Evolutionary conservation across 1,140 invertebrate species (phyloP), one percentile per base, ranked within the genome.

Genomic region (Orchesella cincta): DNA sequence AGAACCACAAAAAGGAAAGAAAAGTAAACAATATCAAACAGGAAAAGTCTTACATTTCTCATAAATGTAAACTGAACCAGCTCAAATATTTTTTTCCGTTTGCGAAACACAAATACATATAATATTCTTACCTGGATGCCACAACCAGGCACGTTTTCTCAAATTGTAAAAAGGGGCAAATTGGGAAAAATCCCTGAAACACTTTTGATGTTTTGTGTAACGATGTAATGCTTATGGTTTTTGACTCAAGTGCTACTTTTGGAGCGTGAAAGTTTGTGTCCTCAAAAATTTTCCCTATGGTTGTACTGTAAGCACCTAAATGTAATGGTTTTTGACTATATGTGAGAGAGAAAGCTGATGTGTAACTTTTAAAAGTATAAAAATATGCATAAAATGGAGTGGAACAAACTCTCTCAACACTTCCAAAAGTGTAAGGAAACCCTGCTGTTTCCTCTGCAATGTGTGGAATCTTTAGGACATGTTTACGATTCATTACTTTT

Each of bases 401-500:
- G 39, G 8, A 46, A 46, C 8, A 46, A 8, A 20, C 39, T 46
- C 39, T 46, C 39, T 12, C 39, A 8, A 8, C 39, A 46, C 20
- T 8, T 12, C 8, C 8, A 20, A 20, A 46, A 46, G 20, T 12
- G 39, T 12, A 46, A 46, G 23, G 52, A 57, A 57, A 57, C 52
- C 52, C 8, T 57, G 52, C 52, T 57, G 52, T 57, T 57, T 26
- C 23, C 52, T 14, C 52, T 5, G 8, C 8, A 3, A 57, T 57
- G 14, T 23, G 52, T 12, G 23, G 52, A 57, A n/a, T 57, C 52
- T 57, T 57, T 14, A 57, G 23, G 52, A 57, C 52, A 57, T 57
- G 52, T 57, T 57, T 57, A 57, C 52, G 52, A 26, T 57, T 57
- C 52, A 57, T 57, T 57, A 57, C 52, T 57, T 57, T 23, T 57